Conservation (phyloP, 2,888 invertebrate genomes). For the Diarsia rubi region DNA sequence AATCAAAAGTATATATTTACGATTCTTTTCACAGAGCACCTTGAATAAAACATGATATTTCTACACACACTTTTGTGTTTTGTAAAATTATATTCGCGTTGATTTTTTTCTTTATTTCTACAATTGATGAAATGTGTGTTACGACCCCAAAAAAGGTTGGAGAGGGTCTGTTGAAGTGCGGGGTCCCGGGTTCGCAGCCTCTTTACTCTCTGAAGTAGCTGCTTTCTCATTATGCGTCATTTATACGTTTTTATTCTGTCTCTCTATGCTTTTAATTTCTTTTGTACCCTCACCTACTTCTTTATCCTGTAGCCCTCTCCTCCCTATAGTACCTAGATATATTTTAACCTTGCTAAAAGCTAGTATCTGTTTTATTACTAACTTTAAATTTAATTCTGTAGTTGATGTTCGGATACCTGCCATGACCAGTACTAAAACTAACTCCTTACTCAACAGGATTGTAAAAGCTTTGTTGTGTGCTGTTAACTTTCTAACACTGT, state of each 20-base stretch:
- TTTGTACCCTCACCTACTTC: neutral
- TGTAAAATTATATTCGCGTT: conserved; percentile 26
- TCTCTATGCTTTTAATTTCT: neutral
- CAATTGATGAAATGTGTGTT: neutral
- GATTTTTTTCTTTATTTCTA: neutral
- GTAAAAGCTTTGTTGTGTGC: conserved; percentile 46
- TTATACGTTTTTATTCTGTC: conserved; percentile 9
- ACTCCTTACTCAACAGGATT: conserved; percentile 42
- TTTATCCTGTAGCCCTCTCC: neutral
- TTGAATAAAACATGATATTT: conserved; percentile 52
- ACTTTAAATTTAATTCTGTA: conserved; percentile 32
- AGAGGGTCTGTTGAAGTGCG: conserved; percentile 40
- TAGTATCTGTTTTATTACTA: neutral
- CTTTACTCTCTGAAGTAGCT: conserved; percentile 17
- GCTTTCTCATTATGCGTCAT: conserved; percentile 24
- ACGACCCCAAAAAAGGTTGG: conserved; percentile 13
- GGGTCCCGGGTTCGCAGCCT: conserved; percentile 38
- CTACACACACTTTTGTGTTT: conserved; percentile 13
- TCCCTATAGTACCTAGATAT: neutral
- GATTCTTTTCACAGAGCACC: conserved; percentile 26
- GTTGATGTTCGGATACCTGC: conserved; percentile 30
- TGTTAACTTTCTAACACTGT: conserved; percentile 43
- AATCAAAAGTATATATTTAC: conserved; percentile 29
- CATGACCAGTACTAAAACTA: conserved; percentile 36
- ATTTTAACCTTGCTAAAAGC: conserved; percentile 1